These are phyloP conservation scores for Chrysaora quinquecirrha DNA, from an alignment of 30 jellyfish, hydroid and myxozoan genomes.

Conservation along the genomic window DNA sequence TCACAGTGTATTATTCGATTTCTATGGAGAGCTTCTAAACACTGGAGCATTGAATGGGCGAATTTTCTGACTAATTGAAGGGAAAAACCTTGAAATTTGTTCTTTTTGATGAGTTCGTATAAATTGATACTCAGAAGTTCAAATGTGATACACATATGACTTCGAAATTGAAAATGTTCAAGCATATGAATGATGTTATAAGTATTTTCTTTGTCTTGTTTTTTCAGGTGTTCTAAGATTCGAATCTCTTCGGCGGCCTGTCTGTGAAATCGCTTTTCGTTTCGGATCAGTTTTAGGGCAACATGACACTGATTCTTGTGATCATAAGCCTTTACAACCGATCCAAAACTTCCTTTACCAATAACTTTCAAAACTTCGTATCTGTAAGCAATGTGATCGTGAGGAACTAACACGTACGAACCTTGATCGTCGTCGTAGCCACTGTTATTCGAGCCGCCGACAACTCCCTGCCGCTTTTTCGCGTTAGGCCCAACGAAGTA, in stretches of 20 bases:
- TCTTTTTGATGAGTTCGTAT: constrained; percentile 88
- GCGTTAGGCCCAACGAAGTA: constrained; percentile 97
- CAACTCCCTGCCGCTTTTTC: constrained; percentile 94
- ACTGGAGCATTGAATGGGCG: constrained; percentile 95
- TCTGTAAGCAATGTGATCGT: constrained; percentile 90
- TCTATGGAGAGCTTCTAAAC: constrained; percentile 85
- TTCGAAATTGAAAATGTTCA: constrained; percentile 92
- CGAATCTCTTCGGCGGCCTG: constrained; percentile 98
- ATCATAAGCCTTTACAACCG: constrained; percentile 95
- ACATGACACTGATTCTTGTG: constrained; percentile 91
- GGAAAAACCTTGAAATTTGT: constrained; percentile 90
- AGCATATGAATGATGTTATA: constrained; percentile 89
- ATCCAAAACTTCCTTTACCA: constrained; percentile 95
- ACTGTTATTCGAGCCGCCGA: constrained; percentile 95
- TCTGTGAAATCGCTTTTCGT: constrained; percentile 94
- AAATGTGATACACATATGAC: constrained; percentile 91
- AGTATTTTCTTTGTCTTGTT: constrained; percentile 92
- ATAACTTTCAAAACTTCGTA: constrained; percentile 90
- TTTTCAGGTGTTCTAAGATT: constrained; percentile 82
- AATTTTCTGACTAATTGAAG: constrained; percentile 87
- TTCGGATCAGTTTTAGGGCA: constrained; percentile 88
- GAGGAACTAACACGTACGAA: constrained; percentile 87
- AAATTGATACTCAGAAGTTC: constrained; percentile 86
- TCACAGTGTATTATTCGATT: constrained; percentile 90
- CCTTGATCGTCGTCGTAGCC: constrained; percentile 98